These are phyloP conservation scores for Accipiter virgatus DNA, from an alignment of 2,113 vertebrate genomes.

Conservation along the genomic window DNA sequence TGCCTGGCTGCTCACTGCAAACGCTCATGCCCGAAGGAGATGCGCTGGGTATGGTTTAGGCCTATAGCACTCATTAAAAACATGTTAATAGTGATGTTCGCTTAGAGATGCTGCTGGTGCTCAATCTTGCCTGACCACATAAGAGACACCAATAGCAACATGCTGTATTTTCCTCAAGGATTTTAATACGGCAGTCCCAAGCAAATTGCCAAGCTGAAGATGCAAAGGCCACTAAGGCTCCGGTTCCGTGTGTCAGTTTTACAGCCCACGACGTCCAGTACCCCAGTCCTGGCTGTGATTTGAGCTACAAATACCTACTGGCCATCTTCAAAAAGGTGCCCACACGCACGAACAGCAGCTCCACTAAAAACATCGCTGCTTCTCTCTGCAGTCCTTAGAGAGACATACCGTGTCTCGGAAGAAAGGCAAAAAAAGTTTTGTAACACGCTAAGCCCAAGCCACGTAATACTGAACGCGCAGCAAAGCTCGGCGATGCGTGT, in stretches of 20 bases:
- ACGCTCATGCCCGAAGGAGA: not conserved
- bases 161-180: not conserved
- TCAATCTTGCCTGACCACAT: not conserved
- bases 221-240: not conserved
- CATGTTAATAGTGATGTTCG: not conserved
- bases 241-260: not conserved
- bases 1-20: not conserved
- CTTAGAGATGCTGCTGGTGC: not conserved
- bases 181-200: not conserved
- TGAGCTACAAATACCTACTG: not conserved
- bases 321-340: not conserved
- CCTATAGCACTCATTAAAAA: not conserved
- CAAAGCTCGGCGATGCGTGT: rapidly evolving
- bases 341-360: not conserved
- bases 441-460: not conserved
- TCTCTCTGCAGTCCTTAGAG: not conserved
- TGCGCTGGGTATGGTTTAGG: not conserved
- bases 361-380: not conserved
- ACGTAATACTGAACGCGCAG: rapidly evolving
- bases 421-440: not conserved
- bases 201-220: not conserved
- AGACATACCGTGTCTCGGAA: not conserved
- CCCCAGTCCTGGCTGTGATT: too few relatives aligned
- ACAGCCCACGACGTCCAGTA: not conserved
- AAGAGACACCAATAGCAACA: not conserved